Conservation (phyloP, 2,113 vertebrate genomes). For the Natator depressus region DNA sequence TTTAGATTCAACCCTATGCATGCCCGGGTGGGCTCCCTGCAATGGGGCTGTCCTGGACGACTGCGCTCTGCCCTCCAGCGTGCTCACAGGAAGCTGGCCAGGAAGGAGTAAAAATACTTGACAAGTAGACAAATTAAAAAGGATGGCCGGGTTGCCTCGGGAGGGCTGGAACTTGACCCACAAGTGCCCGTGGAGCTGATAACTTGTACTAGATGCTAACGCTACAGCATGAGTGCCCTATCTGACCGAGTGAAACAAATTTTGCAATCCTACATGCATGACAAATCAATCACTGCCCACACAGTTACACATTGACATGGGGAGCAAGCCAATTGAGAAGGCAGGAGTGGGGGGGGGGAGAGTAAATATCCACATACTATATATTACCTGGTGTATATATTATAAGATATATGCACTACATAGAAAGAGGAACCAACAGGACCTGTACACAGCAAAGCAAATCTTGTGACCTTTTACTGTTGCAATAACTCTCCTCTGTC, state of each 20-base stretch:
- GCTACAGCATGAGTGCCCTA: fast-evolving
- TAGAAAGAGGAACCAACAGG: slow-evolving; percentile 21
- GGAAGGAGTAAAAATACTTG: neutral
- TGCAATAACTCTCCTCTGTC: slow-evolving; percentile 30
- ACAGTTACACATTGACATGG: neutral
- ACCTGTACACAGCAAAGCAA: neutral
- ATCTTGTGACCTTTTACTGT: neutral
- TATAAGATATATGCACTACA: neutral
- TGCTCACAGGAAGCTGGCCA: neutral
- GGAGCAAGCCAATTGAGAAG: neutral
- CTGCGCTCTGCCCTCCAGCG: neutral
- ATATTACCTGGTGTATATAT: slow-evolving; percentile 53
- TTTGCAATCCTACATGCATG: fast-evolving
- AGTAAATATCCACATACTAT: slow-evolving; percentile 21
- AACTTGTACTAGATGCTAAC: fast-evolving
- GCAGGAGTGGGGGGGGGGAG: slow-evolving; percentile 5
- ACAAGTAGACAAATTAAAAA: slow-evolving; percentile 14
- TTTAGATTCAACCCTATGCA: neutral
- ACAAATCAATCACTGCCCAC: neutral
- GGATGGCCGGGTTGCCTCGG: neutral
- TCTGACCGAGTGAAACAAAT: slow-evolving; percentile 37
- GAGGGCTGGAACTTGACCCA: slow-evolving; percentile 5
- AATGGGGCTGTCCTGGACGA: neutral
- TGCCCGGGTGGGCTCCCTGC: neutral
- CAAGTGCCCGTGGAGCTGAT: slow-evolving; percentile 10